Evolutionary conservation across 2,888 invertebrate genomes (phyloP).

Genomic region (Cantharis flavilabris): DNA sequence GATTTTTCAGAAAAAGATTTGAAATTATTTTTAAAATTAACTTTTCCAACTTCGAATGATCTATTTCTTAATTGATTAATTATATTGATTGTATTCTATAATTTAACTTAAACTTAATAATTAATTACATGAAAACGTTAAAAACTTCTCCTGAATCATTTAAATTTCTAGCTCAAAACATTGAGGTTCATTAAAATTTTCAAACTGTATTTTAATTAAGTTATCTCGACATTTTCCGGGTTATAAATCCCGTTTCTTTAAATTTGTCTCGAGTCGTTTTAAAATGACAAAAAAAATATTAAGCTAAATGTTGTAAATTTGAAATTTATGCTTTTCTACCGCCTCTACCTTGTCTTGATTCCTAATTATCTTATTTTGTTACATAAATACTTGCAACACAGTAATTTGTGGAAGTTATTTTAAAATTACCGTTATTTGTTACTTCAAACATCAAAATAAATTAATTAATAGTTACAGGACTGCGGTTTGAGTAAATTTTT

Average conservation of each 20-base stretch:
- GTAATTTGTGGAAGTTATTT: neutral
- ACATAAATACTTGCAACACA: neutral
- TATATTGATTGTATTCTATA: too few species aligned
- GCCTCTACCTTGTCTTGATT: neutral
- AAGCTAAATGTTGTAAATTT: neutral
- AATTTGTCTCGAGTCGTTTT: neutral
- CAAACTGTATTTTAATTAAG: neutral
- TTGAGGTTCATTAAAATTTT: slow-evolving; percentile 32
- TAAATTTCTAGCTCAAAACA: slow-evolving; percentile 35
- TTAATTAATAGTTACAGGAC: neutral
- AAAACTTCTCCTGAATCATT: slow-evolving; percentile 32
- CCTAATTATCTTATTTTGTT: neutral
- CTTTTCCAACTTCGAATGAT: too few species aligned
- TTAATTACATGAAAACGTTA: neutral
- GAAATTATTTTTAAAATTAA: too few species aligned
- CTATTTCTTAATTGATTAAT: too few species aligned
- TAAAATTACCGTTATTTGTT: neutral
- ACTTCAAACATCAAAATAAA: neutral
- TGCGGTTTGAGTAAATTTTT: neutral
- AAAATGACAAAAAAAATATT: neutral
- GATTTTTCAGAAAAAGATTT: too few species aligned
- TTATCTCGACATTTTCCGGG: slow-evolving; percentile 36
- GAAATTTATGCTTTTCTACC: neutral
- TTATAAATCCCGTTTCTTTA: slow-evolving; percentile 35
- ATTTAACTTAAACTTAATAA: too few species aligned